A percentile compares a stretch with the other conserved stretches of the same genome.
Conservation (phyloP, 2,797 vertebrate species). For the Scarus forsteni region DNA sequence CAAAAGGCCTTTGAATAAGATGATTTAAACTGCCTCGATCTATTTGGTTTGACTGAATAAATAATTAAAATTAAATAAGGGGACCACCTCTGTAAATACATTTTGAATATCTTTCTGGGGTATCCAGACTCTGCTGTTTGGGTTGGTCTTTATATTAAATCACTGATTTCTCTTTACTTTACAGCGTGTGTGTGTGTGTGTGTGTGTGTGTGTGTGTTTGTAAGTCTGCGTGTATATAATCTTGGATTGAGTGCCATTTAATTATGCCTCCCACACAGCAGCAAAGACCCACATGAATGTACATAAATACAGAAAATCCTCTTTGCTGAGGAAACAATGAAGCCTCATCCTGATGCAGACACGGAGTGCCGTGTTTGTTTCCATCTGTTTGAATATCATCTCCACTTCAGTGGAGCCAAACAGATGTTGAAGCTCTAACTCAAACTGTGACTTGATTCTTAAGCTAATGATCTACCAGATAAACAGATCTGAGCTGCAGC, state of each 20-base stretch:
- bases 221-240: conserved; percentile 2
- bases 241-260: conserved; percentile 6
- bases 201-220: conserved; percentile 11
- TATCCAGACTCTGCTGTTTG: no score
- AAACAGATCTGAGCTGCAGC: conserved; percentile 36
- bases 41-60: no score
- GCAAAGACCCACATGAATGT: conserved; percentile 14
- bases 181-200: not conserved
- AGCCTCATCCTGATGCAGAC: conserved; percentile 10
- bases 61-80: no score
- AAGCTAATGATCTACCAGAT: conserved; percentile 60
- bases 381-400: not conserved
- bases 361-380: not conserved
- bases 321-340: not conserved
- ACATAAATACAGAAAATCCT: conserved; percentile 27
- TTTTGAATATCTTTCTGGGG: no score
- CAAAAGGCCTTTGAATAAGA: no score
- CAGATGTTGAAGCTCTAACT: conserved; percentile 54
- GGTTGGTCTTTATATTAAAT: no score
- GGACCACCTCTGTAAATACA: no score
- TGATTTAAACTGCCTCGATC: no score
- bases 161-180: no score
- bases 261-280: conserved; percentile 8
- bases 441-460: conserved; percentile 36
- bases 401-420: not conserved